phyloP scores from a whole-genome alignment of 2,888 invertebrate species.

The Argynnis bischoffii region DNA sequence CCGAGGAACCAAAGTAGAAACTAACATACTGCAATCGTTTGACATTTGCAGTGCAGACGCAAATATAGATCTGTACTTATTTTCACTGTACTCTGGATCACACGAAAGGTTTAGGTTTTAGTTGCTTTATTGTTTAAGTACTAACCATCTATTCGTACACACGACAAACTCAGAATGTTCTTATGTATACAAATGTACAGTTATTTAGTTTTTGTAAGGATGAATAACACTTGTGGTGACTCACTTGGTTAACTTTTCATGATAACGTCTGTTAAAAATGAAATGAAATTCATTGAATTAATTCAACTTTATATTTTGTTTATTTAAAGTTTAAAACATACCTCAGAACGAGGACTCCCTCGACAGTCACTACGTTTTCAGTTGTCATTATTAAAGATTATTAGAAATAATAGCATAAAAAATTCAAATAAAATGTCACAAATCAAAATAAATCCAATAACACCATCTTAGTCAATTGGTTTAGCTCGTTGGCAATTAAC shows the following conservation, averaged over 20 bases:
- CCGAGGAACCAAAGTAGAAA: constrained; percentile 5
- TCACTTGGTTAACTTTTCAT: constrained; percentile 4
- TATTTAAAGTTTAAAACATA: constrained; percentile 42
- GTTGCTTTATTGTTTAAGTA: constrained; percentile 8
- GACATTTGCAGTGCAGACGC: constrained; percentile 45
- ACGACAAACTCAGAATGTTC: neutral
- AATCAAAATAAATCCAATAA: neutral
- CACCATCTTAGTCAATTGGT: neutral
- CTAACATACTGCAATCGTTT: constrained; percentile 29
- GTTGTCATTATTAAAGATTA: constrained; percentile 38
- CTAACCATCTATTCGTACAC: constrained; percentile 7
- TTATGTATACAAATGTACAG: neutral
- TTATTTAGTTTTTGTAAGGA: constrained; percentile 15
- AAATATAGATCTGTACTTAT: constrained; percentile 45
- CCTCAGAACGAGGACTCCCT: constrained; percentile 60
- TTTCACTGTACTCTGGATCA: constrained; percentile 24
- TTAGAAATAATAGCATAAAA: constrained; percentile 34
- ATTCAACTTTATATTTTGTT: too few species aligned
- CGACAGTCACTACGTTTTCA: constrained; percentile 54
- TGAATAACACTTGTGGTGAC: constrained; percentile 11
- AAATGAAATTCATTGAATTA: neutral
- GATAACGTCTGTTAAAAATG: constrained; percentile 10
- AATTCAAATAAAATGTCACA: neutral
- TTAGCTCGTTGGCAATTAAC: neutral
- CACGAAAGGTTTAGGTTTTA: constrained; percentile 7